These are phyloP conservation scores for Aythya baeri DNA, from an alignment of 2,113 vertebrate genomes.

Conservation along the genomic window DNA sequence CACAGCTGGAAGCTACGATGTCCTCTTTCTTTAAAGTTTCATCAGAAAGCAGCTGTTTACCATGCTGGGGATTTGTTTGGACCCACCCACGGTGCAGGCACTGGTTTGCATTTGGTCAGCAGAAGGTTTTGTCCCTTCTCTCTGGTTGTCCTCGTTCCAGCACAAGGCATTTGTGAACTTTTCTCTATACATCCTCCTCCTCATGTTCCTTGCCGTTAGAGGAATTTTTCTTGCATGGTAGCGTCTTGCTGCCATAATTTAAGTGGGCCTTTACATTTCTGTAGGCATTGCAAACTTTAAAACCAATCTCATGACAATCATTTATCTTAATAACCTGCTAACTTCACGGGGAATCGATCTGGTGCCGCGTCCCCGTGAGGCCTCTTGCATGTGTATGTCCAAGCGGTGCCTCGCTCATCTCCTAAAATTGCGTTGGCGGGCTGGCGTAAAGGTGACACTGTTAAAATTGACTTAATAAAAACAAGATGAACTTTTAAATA, in stretches of 20 bases:
- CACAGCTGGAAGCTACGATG: not conserved
- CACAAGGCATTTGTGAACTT: not conserved
- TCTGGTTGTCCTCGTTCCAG: fast-evolving
- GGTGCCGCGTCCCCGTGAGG: fast-evolving
- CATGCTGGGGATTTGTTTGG: not conserved
- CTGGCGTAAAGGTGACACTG: not conserved
- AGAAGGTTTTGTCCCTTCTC: not conserved
- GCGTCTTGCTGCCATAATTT: not conserved
- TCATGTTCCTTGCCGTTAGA: not conserved
- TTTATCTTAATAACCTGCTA: slow-evolving; percentile 27
- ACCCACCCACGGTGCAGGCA: not conserved
- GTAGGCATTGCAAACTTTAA: not conserved
- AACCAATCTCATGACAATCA: not conserved
- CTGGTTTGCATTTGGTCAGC: not conserved
- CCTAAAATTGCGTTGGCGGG: not conserved
- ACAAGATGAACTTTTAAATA: not conserved
- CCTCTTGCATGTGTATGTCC: fast-evolving
- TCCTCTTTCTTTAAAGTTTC: not conserved
- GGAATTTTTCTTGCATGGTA: not conserved
- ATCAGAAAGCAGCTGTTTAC: not conserved
- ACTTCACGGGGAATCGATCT: not conserved
- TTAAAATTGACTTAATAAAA: not conserved
- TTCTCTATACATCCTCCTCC: not conserved
- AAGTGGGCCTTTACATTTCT: slow-evolving; percentile 14
- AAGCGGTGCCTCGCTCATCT: not conserved